Conservation (phyloP, 2,797 vertebrate genomes). For the Discoglossus pictus region DNA sequence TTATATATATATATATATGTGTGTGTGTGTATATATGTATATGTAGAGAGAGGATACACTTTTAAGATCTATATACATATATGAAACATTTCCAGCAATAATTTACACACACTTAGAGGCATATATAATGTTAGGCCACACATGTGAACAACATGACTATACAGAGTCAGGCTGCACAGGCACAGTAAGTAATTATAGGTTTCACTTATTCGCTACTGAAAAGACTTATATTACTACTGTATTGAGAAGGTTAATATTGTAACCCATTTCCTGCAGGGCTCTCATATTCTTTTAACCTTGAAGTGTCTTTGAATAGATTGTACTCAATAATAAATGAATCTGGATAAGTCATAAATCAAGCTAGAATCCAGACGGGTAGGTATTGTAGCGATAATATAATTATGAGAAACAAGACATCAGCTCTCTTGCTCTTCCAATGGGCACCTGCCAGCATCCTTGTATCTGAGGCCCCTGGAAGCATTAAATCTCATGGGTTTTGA, state of each 20-base stretch:
- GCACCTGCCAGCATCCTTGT: conserved; percentile 34
- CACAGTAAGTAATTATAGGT: too few species aligned
- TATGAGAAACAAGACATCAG: conserved; percentile 33
- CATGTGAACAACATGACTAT: too few species aligned
- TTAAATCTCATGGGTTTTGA: conserved; percentile 32
- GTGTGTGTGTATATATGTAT: too few species aligned
- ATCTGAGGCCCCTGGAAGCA: conserved; percentile 50
- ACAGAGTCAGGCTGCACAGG: too few species aligned
- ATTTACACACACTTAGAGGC: too few species aligned
- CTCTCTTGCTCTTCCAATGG: conserved; percentile 26
- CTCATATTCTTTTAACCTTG: conserved; percentile 36
- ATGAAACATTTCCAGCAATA: too few species aligned
- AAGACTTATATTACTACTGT: too few species aligned
- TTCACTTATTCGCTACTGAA: too few species aligned
- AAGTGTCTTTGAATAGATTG: conserved; percentile 13
- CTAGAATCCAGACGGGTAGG: conserved; percentile 20
- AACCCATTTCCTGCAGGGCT: neutral
- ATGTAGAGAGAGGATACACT: too few species aligned
- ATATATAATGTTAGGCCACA: too few species aligned
- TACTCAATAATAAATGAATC: neutral
- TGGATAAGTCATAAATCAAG: conserved; percentile 31
- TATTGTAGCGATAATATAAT: conserved; percentile 21
- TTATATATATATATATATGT: too few species aligned
- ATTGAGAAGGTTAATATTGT: neutral
- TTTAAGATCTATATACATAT: too few species aligned